Evolutionary conservation across 2,797 vertebrate species (phyloP), one percentile per base, ranked within the genome.

Genomic region (Rhynchotus rufescens): DNA sequence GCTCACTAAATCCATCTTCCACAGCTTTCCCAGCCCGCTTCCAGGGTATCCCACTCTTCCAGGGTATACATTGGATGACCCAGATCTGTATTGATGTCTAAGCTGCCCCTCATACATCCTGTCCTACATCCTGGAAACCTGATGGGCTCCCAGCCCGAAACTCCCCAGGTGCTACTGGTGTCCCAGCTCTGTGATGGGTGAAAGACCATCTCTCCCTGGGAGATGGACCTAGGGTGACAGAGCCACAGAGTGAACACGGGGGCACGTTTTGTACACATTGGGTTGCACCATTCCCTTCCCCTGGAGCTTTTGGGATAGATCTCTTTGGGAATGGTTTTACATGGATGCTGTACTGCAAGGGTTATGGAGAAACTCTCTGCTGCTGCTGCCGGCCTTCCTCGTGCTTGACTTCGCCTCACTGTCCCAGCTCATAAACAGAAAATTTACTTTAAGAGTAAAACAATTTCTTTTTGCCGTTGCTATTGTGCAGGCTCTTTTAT

Each of bases 381-480:
- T 82, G 66, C 47, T 51, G 16, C 51, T 82, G 79, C 54, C 38
- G 85, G 71, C 38, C 42, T 75, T 56, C 34, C 2, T 64, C 67
- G 52, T 85, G 51, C 73, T 81, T 71, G 67, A 66, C 56, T 92
- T 3, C 0, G 67, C 38, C 64, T 76, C 60, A 42, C 47, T 76
- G 6, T 71, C 38, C 32, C 42, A 93, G 47, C 25, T 82, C 75
- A 80, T 88, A 95, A 93, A 74, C 8, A 91, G 91, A 79, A 92
- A 84, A 81, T 19, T 60, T 69, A 36, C 17, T 62, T 21, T 54
- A 16, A 30, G 69, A 81, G 38, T 79, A 20, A 68, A 80, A 17
- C 64, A 42, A 23, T 47, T 92, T 54, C 38, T 91, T 68, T 80
- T 49, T 72, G 25, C 62, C 32, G 76, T 71, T 84, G 64, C 74